These are phyloP conservation scores for Vanessa cardui DNA, from an alignment of 2,888 invertebrate species.

Conservation along the genomic window DNA sequence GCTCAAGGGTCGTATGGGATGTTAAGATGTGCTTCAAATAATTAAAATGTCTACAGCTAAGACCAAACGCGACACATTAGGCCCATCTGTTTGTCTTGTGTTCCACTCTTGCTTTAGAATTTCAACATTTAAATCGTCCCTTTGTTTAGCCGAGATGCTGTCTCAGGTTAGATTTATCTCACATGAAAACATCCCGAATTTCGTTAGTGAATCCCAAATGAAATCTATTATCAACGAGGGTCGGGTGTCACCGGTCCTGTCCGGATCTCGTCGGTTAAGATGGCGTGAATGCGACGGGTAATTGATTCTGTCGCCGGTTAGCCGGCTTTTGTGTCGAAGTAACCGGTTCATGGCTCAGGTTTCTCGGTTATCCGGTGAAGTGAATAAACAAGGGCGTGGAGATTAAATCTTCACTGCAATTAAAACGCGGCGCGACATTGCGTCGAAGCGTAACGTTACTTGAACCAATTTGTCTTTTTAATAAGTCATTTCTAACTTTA, in stretches of 20 bases:
- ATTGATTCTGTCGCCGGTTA: constrained; percentile 19
- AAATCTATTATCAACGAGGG: constrained; percentile 5
- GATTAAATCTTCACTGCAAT: constrained; percentile 7
- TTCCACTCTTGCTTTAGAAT: background rate
- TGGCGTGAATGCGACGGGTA: constrained; percentile 16
- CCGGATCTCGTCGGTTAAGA: constrained; percentile 15
- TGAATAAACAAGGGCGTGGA: constrained; percentile 8
- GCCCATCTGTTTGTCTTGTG: background rate
- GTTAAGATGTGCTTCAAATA: too few species aligned
- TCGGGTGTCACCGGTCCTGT: background rate
- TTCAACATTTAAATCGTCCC: background rate
- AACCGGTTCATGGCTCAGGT: constrained; percentile 6
- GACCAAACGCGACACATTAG: too few species aligned
- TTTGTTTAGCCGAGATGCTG: background rate
- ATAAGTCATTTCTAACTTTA: background rate
- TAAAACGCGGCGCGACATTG: background rate
- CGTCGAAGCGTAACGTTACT: background rate
- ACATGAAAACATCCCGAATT: constrained; percentile 1
- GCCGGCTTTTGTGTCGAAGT: constrained; percentile 8
- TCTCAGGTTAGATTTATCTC: background rate
- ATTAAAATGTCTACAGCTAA: too few species aligned
- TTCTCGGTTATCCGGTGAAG: constrained; percentile 6
- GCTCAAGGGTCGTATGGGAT: too few species aligned
- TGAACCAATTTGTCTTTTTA: background rate
- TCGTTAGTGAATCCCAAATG: background rate